Base-by-base conservation (phyloP, 2,113 vertebrate species). In the Brachyistius frenatus region DNA sequence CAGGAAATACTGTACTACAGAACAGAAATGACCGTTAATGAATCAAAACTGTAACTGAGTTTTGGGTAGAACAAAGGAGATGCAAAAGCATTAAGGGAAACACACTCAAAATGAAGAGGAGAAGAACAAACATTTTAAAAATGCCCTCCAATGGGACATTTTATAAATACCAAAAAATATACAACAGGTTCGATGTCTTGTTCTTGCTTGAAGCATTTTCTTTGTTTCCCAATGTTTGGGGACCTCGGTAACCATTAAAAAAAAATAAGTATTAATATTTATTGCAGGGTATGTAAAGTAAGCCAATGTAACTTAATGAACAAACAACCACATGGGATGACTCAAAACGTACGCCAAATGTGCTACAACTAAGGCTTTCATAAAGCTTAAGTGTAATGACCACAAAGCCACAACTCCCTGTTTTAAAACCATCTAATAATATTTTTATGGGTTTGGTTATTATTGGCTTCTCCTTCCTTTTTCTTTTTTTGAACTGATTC, bases 161-260 rank as follows among this genome's bases (percentile, higher is more conserved):
- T 23, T 53, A 8, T 5, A 67, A 41, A 68, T 66, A 32, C 44
- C 33, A 35, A 52, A 70, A 61, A 47, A 57, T 23, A 44, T 30
- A 41, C 68, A 55, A 71, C 53, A 11, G 3, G 5, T 5, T 67
- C 16, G 4, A 10, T 33, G n/a, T 61, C 41, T 44, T 44, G 8
- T 44, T 44, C 41, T 44, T 30, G 7, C 39, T 54, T 54, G 15
- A 49, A 56, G 16, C 52, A 15, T 57, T 66, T 54, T 9, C 5
- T 69, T n/a, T 33, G 58, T 58, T 61, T 2, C 7, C 10, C 2
- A 11, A 44, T 44, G 37, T n/a, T 31, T 55, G n/a, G 7, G 32
- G 32, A 54, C n/a, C 41, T n/a, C 32, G 23, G 13, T 36, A 66
- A 23, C 13, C 16, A 36, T 32, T 32, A 41, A 44, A 55, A 73